Conservation (phyloP, 2,797 vertebrate genomes). For the Pseudochirops cupreus region DNA sequence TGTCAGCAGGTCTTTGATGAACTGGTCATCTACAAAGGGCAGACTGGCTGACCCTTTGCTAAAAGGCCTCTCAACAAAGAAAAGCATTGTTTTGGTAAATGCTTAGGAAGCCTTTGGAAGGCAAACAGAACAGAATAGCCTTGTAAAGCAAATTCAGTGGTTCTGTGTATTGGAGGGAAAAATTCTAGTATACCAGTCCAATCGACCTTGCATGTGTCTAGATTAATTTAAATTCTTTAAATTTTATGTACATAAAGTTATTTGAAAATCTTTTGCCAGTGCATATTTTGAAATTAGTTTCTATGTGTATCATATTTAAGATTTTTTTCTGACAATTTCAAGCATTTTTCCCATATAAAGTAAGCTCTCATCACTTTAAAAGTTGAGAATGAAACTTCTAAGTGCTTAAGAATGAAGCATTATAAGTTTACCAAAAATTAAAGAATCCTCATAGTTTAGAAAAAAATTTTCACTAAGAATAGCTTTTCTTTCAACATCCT, state of each 20-base stretch:
- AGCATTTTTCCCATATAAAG: neutral
- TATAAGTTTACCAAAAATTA: neutral
- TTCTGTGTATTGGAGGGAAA: neutral
- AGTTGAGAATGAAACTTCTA: neutral
- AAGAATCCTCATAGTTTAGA: neutral
- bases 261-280: slow-evolving; percentile 17
- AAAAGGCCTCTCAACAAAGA: slow-evolving; percentile 48
- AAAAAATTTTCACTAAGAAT: neutral
- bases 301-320: neutral
- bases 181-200: neutral
- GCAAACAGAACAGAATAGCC: slow-evolving; percentile 52
- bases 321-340: neutral
- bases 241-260: neutral
- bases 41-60: slow-evolving; percentile 36
- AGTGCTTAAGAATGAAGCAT: neutral
- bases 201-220: neutral
- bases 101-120: slow-evolving; percentile 57
- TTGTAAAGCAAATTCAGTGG: slow-evolving; percentile 51
- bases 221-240: neutral
- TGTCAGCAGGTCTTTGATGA: slow-evolving; percentile 49
- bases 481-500: neutral
- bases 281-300: slow-evolving; percentile 58
- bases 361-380: neutral
- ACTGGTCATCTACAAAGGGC: slow-evolving; percentile 46
- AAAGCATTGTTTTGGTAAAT: slow-evolving; percentile 40